A percentile compares a stretch with the other conserved stretches of the same genome.
These are phyloP conservation scores for Chiroxiphia lanceolata DNA, from an alignment of 2,797 vertebrate species.

Conservation along the genomic window DNA sequence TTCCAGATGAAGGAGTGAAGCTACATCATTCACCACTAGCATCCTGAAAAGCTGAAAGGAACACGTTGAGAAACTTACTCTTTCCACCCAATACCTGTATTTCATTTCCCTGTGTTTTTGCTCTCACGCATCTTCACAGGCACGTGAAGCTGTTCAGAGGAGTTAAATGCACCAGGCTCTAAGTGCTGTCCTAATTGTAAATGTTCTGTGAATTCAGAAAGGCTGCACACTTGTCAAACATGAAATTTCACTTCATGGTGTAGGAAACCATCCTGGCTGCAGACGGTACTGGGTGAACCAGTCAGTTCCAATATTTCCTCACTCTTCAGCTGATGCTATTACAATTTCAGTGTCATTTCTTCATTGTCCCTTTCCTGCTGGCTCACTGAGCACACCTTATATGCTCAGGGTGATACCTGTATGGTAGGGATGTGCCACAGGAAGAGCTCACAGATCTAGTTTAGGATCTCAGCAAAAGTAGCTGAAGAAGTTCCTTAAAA, in stretches of 20 bases:
- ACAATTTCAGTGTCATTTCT: neutral
- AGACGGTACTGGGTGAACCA: neutral
- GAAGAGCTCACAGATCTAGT: neutral
- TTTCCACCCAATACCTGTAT: neutral
- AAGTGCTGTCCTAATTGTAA: neutral
- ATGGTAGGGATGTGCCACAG: neutral
- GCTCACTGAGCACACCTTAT: neutral
- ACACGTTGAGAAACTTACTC: neutral
- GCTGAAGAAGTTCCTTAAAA: neutral
- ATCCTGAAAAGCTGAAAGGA: neutral
- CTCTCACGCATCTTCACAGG: neutral
- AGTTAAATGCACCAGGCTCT: neutral
- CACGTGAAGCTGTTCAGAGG: neutral
- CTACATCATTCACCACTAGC: neutral
- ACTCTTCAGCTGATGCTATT: neutral
- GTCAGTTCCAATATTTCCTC: neutral
- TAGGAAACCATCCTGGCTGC: neutral
- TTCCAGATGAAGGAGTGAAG: neutral
- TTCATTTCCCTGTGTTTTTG: neutral
- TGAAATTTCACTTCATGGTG: neutral
- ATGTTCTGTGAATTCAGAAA: neutral
- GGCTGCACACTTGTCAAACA: neutral
- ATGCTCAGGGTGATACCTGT: rapidly evolving
- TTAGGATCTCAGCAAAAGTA: neutral
- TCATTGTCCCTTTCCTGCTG: neutral